Conservation (phyloP, 2,113 vertebrate genomes). For the Serilophus lunatus region DNA sequence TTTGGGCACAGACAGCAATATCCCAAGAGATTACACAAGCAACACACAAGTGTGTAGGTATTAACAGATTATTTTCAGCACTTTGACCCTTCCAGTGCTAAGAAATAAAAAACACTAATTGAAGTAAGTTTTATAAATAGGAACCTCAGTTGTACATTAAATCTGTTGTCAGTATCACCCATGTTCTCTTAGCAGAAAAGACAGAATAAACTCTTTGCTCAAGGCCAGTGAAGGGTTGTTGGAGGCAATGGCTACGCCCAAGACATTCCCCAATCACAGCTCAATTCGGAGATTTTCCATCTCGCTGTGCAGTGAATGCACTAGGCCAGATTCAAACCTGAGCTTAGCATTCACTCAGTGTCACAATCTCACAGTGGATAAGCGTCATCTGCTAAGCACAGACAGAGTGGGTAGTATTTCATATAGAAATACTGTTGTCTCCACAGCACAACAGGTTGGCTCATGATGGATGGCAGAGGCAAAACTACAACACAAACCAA, state of each 20-base stretch:
- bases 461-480: not conserved
- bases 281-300: not conserved
- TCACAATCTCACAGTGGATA: not conserved
- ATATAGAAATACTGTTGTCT: not conserved
- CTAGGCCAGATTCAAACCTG: not conserved
- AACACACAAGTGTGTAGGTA: not conserved
- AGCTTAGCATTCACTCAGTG: not conserved
- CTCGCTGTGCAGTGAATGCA: not conserved
- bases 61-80: not conserved
- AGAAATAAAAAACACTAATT: not conserved
- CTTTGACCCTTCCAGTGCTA: not conserved
- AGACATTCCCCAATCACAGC: not conserved
- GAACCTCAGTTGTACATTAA: not conserved
- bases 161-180: not conserved
- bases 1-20: not conserved
- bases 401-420: not conserved
- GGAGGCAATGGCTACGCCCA: not conserved
- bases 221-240: not conserved
- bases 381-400: not conserved
- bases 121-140: not conserved
- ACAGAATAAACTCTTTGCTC: not conserved
- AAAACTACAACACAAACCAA: not conserved
- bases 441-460: not conserved
- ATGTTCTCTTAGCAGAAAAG: not conserved
- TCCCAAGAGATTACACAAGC: not conserved